Evolutionary conservation across 2,797 vertebrate species (phyloP).

Genomic region (Chloroceryle inda): DNA sequence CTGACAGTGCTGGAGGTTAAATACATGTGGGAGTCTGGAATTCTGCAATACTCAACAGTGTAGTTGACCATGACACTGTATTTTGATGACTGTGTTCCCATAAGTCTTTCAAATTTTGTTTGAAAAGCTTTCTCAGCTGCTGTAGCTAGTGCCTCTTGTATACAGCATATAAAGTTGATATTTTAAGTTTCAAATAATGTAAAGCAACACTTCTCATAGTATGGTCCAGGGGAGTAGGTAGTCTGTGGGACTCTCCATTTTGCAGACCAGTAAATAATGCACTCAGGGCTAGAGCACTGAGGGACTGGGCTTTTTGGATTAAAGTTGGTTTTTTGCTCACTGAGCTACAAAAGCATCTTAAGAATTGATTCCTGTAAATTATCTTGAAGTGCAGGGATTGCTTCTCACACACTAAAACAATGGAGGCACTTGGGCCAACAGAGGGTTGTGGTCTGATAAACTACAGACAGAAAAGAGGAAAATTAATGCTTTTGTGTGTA

Average conservation of each 20-base stretch:
- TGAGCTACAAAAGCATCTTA: neutral
- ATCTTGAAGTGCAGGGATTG: neutral
- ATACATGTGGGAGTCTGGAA: neutral
- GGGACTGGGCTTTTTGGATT: neutral
- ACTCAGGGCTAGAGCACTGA: neutral
- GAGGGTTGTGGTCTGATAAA: neutral
- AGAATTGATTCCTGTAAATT: neutral
- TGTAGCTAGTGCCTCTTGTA: neutral
- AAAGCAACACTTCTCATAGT: neutral
- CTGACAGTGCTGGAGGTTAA: neutral
- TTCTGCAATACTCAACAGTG: neutral
- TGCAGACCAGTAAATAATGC: neutral
- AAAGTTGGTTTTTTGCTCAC: neutral
- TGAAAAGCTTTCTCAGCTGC: conserved; percentile 10
- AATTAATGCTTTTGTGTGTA: neutral
- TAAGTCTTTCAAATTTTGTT: neutral
- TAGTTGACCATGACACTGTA: neutral
- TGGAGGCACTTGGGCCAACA: neutral
- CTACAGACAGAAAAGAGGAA: neutral
- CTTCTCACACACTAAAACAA: neutral
- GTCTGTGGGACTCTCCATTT: neutral
- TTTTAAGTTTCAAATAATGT: neutral
- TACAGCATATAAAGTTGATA: neutral
- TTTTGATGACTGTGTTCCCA: neutral
- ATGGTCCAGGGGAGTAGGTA: neutral